phyloP scores from a whole-genome alignment of 2,797 vertebrate genomes.

The Acomys russatus region DNA sequence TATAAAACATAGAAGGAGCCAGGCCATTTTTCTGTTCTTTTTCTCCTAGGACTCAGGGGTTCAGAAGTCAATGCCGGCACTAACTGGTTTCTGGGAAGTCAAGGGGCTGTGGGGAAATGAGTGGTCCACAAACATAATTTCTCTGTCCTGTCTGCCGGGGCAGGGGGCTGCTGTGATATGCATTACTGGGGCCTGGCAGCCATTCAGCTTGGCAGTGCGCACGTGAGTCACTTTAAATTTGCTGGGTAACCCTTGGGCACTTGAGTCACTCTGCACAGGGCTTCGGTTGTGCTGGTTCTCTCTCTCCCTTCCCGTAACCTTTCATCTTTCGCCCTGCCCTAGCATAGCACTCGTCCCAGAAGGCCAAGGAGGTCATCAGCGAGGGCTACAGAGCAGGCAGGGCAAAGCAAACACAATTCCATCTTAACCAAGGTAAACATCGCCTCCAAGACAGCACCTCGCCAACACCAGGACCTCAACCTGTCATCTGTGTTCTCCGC shows the following conservation, averaged over 20 bases:
- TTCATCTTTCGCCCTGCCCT: neutral
- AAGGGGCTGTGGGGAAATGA: neutral
- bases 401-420: neutral
- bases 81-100: neutral
- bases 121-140: neutral
- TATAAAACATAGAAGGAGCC: neutral
- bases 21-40: neutral
- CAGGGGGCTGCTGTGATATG: no score
- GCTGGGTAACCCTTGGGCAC: fast-evolving
- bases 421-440: neutral
- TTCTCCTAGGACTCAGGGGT: neutral
- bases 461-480: neutral
- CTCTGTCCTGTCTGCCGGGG: neutral
- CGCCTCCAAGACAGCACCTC: neutral
- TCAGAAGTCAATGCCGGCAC: neutral
- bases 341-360: neutral
- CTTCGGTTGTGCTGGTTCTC: fast-evolving
- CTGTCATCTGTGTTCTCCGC: no score
- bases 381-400: neutral
- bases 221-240: neutral
- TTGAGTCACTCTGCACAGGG: fast-evolving
- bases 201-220: neutral
- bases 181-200: fast-evolving
- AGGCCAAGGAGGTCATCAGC: no score
- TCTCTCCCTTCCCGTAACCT: no score